Conservation (phyloP, 2,113 vertebrate genomes). For the Atractosteus spatula region DNA sequence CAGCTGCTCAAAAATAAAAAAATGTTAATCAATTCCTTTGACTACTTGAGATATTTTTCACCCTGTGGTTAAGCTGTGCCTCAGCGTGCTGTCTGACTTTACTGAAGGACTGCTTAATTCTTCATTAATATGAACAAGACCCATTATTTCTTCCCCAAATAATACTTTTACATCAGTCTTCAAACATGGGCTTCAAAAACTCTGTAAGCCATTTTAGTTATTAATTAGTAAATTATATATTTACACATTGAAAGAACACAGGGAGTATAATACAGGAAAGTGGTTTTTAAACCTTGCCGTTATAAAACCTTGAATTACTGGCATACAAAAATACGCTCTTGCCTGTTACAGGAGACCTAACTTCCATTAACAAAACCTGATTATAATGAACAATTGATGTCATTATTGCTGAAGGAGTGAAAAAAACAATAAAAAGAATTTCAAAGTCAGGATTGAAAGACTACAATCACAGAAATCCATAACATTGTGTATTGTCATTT, state of each 20-base stretch:
- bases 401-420: neutral
- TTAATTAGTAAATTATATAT: no score
- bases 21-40: neutral
- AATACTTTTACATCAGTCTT: neutral
- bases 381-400: neutral
- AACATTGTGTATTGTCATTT: neutral
- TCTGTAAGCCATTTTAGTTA: neutral
- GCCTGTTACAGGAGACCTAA: no score
- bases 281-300: no score
- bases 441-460: no score
- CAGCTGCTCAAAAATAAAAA: neutral
- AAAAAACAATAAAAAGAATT: neutral
- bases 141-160: neutral
- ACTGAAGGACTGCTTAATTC: neutral
- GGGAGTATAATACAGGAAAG: no score
- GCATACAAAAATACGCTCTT: no score
- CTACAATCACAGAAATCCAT: no score
- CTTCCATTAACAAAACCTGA: neutral
- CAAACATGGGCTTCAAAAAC: no score
- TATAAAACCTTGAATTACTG: no score
- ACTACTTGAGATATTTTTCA: no score
- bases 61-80: neutral
- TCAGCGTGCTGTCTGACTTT: neutral
- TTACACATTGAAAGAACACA: no score
- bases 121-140: neutral